Evolutionary conservation across 2,113 vertebrate species (phyloP), one percentile per base, ranked within the genome.

Genomic region (Chloropsis hardwickii): DNA sequence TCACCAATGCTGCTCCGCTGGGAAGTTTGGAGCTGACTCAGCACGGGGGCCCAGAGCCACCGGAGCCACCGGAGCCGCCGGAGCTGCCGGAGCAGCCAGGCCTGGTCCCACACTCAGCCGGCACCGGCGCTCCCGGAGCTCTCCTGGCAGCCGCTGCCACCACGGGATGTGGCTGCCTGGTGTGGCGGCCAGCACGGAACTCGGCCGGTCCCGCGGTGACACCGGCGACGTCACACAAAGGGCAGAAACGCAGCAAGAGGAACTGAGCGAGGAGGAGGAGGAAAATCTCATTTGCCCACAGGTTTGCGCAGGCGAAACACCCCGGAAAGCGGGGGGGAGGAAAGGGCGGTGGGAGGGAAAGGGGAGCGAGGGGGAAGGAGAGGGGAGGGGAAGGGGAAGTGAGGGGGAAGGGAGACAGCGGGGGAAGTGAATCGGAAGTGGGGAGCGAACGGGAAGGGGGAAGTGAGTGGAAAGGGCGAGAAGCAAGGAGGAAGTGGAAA

Each of bases 21-120:
- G 78, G 91, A 80, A 94, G 81, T 94, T 96, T 56, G 35, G 45
- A 82, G 95, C 93, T 97, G 95, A 95, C 61, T 92, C 96, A 94
- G 95, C 96, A 83, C 42, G 31, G 44, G 37, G 37, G 37, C 37
- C 37, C 7, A 48, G 67, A 77, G 83, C 37, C 10, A 66, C 83
- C 60, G 5, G 66, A 76, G 93, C 82, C 71, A 90, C 48, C 9
- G 69, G 84, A 74, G 93, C 37, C 10, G 71, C 83, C 60, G 5
- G 66, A 76, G 93, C 82, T 74, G 92, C 48, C 9, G 69, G 84
- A 74, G 93, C 79, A 3, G 40, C 76, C 4, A 40, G 57, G 33
- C 57, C 18, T 4, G 28, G 69, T n/a, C 28, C 50, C 48, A 2
- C n/a, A 4, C 18, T 14, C 22, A 0, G 5, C 40, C 12, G 40